A percentile compares a stretch with the other conserved stretches of the same genome.
phyloP scores from a whole-genome alignment of 2,113 vertebrate species.

The Cnemophilus loriae region DNA sequence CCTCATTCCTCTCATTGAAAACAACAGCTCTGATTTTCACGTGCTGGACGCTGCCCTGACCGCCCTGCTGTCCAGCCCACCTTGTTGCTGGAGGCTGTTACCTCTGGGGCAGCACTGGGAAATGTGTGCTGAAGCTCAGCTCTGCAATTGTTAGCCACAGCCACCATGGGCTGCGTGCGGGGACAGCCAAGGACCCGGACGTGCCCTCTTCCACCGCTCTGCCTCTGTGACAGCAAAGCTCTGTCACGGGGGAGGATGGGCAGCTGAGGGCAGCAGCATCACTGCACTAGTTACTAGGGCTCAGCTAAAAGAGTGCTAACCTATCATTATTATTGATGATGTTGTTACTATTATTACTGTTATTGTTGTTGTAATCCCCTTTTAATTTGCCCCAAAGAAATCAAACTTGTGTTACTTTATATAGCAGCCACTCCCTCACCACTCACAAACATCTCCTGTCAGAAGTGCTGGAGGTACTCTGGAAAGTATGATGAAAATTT shows the following conservation, averaged over 20 bases:
- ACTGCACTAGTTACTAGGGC: background rate
- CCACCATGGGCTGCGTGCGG: fast-evolving
- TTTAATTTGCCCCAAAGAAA: background rate
- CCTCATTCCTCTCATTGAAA: background rate
- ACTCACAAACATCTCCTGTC: background rate
- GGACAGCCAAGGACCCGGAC: background rate
- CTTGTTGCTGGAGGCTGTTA: background rate
- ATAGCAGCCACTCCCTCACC: background rate
- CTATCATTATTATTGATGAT: background rate
- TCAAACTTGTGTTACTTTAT: background rate
- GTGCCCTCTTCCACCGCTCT: fast-evolving
- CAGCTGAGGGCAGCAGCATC: constrained; percentile 16
- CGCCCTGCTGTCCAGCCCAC: background rate
- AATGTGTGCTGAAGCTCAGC: background rate
- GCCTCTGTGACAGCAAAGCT: background rate
- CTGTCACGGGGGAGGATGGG: constrained; percentile 13
- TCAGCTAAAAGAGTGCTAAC: background rate
- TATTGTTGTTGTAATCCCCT: background rate
- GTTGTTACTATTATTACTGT: background rate
- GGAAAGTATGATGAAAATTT: background rate
- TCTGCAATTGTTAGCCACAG: background rate
- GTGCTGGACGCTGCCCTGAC: background rate
- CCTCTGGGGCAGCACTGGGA: background rate
- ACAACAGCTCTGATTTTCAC: background rate
- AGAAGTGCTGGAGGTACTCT: background rate